Evolutionary conservation across 1,140 invertebrate genomes (phyloP).

Genomic region (Bombus polaris): DNA sequence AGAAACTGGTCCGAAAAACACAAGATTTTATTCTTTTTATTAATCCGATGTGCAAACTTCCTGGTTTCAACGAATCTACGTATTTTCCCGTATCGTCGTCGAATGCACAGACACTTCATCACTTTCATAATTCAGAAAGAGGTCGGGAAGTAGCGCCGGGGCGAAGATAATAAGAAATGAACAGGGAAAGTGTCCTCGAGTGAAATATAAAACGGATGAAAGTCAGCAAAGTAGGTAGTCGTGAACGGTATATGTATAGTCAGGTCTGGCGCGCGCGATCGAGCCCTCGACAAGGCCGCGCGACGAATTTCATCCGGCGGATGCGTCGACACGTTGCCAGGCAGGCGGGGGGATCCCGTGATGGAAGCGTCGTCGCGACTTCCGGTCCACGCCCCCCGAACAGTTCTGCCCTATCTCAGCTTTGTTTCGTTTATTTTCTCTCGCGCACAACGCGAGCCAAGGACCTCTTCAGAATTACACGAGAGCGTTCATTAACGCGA

Average conservation of each 20-base stretch:
- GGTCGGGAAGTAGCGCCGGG: neutral
- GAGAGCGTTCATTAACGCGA: constrained; percentile 64
- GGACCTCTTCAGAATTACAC: constrained; percentile 36
- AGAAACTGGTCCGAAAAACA: neutral
- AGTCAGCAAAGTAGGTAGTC: constrained; percentile 36
- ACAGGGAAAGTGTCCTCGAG: constrained; percentile 20
- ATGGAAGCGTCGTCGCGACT: neutral
- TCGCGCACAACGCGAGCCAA: constrained; percentile 47
- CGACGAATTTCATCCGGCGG: constrained; percentile 22
- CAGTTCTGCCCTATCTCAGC: constrained; percentile 30
- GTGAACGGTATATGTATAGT: neutral
- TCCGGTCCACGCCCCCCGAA: constrained; percentile 16
- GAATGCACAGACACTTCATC: constrained; percentile 2
- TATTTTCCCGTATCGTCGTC: neutral
- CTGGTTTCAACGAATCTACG: neutral
- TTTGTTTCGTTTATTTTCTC: constrained; percentile 67
- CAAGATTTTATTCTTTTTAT: neutral
- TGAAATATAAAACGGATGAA: constrained; percentile 34
- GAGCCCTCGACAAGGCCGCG: neutral
- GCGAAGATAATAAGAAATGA: constrained; percentile 20
- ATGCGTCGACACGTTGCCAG: neutral
- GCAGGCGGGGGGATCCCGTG: neutral
- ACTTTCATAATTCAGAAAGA: constrained; percentile 23
- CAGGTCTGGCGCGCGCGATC: neutral
- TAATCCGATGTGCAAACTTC: neutral